Conservation (phyloP, 2,888 invertebrate species). For the Papilio elwesi region DNA sequence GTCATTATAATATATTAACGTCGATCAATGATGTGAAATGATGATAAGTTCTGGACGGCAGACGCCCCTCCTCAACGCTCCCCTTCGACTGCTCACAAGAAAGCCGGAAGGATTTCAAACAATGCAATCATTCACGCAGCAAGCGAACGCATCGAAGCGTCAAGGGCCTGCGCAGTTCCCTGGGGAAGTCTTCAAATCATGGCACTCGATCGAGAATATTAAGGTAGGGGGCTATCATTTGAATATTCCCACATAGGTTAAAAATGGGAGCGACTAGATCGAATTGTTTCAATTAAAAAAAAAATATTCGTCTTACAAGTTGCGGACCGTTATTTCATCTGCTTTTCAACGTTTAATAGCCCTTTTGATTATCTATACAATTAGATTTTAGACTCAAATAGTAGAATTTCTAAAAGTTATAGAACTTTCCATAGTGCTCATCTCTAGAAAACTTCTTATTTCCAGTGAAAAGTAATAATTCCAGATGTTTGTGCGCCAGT, state of each 20-base stretch:
- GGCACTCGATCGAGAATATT: constrained; percentile 22
- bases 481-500: no score
- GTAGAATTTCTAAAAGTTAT: no score
- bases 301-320: background rate
- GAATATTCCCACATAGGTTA: constrained; percentile 22
- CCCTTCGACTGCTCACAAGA: constrained; percentile 22
- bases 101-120: constrained; percentile 34
- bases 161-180: constrained; percentile 44
- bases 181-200: constrained; percentile 44
- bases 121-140: constrained; percentile 49
- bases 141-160: constrained; percentile 51
- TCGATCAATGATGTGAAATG: background rate
- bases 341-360: no score
- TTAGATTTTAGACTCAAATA: no score
- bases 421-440: no score
- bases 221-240: constrained; percentile 30
- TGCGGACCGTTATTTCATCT: background rate
- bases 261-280: constrained; percentile 1
- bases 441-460: no score
- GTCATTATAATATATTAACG: background rate
- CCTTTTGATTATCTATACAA: no score
- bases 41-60: constrained; percentile 32
- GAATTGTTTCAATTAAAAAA: no score
- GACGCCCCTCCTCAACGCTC: constrained; percentile 22
- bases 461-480: no score